Evolutionary conservation across 2,888 invertebrate genomes (phyloP).

Genomic region (Magallana nippona): DNA sequence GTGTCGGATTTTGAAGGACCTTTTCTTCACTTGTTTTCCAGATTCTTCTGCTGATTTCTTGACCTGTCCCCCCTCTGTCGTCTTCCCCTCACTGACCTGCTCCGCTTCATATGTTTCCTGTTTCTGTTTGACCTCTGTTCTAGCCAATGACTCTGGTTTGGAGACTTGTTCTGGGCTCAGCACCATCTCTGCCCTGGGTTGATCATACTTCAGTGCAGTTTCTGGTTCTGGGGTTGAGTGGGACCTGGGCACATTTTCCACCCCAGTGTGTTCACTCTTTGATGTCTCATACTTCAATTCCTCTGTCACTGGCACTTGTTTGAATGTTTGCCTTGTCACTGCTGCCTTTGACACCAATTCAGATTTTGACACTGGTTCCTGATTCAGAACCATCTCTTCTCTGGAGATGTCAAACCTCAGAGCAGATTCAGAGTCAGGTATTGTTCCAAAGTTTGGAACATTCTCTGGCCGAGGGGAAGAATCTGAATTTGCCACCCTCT

Average conservation of each 20-base stretch:
- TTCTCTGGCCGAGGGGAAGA: background rate
- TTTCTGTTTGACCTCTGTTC: slow-evolving; percentile 7
- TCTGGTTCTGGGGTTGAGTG: slow-evolving; percentile 12
- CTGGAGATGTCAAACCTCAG: background rate
- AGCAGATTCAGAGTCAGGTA: background rate
- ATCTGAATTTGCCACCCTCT: background rate
- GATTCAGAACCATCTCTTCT: slow-evolving; percentile 16
- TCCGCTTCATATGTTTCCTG: background rate
- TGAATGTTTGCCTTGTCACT: slow-evolving; percentile 6
- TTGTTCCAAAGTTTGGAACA: background rate
- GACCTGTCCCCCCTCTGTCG: background rate
- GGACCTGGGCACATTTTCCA: background rate
- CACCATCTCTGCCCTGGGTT: slow-evolving; percentile 16
- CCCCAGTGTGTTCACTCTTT: background rate
- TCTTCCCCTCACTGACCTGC: background rate
- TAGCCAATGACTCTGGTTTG: background rate
- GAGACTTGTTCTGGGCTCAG: background rate
- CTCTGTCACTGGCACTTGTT: slow-evolving; percentile 3
- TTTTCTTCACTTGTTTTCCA: slow-evolving; percentile 31
- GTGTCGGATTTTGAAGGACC: background rate
- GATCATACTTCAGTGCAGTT: slow-evolving; percentile 5
- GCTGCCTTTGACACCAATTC: background rate
- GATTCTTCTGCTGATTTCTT: slow-evolving; percentile 19
- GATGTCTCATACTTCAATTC: background rate
- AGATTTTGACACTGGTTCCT: background rate